Base-by-base conservation (phyloP, 2,797 vertebrate genomes). In the Microchirus variegatus region DNA sequence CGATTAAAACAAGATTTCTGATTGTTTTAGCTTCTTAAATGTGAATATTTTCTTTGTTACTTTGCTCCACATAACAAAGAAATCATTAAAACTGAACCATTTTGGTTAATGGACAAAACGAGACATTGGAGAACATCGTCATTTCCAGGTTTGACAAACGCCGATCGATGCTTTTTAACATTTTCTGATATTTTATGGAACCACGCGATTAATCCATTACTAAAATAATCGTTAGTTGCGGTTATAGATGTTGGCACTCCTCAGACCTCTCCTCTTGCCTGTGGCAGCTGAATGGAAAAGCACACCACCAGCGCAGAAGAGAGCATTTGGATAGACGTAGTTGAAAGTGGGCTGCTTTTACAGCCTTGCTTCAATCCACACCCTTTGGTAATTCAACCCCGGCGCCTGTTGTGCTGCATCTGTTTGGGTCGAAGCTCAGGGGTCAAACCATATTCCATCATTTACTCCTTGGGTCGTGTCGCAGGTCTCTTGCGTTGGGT, bases 261-360 rank as follows among this genome's bases (percentile, higher is more conserved):
- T 31, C 31, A 31, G 31, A n/a, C 31, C 16, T 9, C 43, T 42
- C 38, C 10, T 45, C 38, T 26, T 26, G 36, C 12, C 11, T 13
- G 40, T 15, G 12, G 12, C 31, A 31, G 58, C 52, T 64, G 40
- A 71, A 31, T 54, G 36, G 49, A 54, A 50, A 50, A 53, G 41
- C 9, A 9, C 59, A 50, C 15, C 19, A 50, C 44, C 49, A 43
- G 52, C n/a, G 15, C 47, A 46, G 9, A 6, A 14, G 26, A 3
- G 50, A 46, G 18, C 8, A 66, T 87, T 86, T 81, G 70, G 69
- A 77, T 83, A 31, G 5, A 31, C 8, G 37, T 80, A 42, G n/a
- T 72, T 70, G 38, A 18, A 67, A 61, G 56, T 66, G 73, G 50
- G 56, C 67, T 75, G 69, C 61, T 79, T 62, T 60, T 52, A 45